Base-by-base conservation (phyloP, 2,888 invertebrate species). In the Noctua comes region DNA sequence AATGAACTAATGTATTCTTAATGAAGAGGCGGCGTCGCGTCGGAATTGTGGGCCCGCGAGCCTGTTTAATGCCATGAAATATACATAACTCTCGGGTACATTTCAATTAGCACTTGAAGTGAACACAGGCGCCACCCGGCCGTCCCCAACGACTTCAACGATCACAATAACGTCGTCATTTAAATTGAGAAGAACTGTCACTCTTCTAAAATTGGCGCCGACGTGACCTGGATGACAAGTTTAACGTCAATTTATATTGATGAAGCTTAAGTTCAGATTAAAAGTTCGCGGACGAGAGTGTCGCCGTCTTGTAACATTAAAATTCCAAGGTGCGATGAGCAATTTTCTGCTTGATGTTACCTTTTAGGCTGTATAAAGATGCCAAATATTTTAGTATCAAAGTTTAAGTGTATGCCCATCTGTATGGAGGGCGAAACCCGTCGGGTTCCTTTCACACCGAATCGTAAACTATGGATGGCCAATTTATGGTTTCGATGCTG, bases 381-480 rank as follows among this genome's bases (percentile, higher is more conserved):
- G 68, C 18, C 80, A 79, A 87, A 88, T 86, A 82, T 86, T 88
- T 87, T 82, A 84, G 73, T 64, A 80, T 76, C 73, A 79, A 83
- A 85, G 76, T 87, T 83, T 82, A 90, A 93, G 92, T 91, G 93
- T 92, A 88, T 91, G 90, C 89, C 82, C 86, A 88, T 89, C 83
- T 87, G 79, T 88, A 90, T 88, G 88, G 90, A 92, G 89, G 90
- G 90, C 91, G 89, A 82, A 88, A 89, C 90, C 88, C 89, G 78
- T 90, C 90, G 91, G 92, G 91, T 93, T 93, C 95, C 95, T 95
- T 93, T 94, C 93, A 91, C 92, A 92, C 92, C 88, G 93, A 93
- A 93, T 95, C 95, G 95, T 96, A 96, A 96, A 96, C 93, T 94
- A 94, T 95, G 94, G 94, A 95, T 94, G 92, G 95, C 91, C 95